A percentile compares a stretch with the other conserved stretches of the same genome.
Conservation (phyloP, 2,797 vertebrate species). For the Orientallactaga sibirica region DNA sequence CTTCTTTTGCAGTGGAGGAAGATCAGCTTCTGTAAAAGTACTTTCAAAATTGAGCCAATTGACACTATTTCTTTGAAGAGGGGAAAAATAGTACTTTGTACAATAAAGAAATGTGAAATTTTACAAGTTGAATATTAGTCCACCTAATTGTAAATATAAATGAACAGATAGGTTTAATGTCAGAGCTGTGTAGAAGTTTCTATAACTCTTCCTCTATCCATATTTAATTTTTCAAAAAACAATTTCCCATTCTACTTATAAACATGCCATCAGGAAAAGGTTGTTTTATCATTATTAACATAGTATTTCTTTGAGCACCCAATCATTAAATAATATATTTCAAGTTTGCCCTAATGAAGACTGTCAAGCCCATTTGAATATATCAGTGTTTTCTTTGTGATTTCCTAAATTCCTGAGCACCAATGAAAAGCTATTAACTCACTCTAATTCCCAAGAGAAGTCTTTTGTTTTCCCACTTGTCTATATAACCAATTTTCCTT, state of each 20-base stretch:
- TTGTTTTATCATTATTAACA: background rate
- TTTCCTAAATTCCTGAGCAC: slow-evolving; percentile 8
- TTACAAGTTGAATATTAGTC: slow-evolving; percentile 15
- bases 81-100: background rate
- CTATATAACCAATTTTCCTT: slow-evolving; percentile 26
- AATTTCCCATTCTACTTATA: slow-evolving; percentile 9
- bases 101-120: slow-evolving; percentile 41
- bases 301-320: background rate
- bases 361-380: background rate
- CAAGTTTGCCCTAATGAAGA: background rate
- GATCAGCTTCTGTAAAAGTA: slow-evolving; percentile 43
- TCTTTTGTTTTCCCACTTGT: slow-evolving; percentile 6
- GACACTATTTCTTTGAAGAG: slow-evolving; percentile 39
- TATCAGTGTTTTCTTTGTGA: slow-evolving; percentile 12
- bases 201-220: background rate
- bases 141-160: slow-evolving; percentile 31
- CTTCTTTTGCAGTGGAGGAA: slow-evolving; percentile 41
- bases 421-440: slow-evolving; percentile 23
- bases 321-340: slow-evolving; percentile 6
- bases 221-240: slow-evolving; percentile 26
- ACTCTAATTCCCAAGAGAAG: slow-evolving; percentile 23
- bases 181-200: background rate
- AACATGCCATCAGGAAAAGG: slow-evolving; percentile 1
- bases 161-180: background rate
- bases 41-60: slow-evolving; percentile 56